A percentile compares a stretch with the other conserved stretches of the same genome.
phyloP scores from a whole-genome alignment of 1,140 invertebrate genomes.

The Nymphalis io region DNA sequence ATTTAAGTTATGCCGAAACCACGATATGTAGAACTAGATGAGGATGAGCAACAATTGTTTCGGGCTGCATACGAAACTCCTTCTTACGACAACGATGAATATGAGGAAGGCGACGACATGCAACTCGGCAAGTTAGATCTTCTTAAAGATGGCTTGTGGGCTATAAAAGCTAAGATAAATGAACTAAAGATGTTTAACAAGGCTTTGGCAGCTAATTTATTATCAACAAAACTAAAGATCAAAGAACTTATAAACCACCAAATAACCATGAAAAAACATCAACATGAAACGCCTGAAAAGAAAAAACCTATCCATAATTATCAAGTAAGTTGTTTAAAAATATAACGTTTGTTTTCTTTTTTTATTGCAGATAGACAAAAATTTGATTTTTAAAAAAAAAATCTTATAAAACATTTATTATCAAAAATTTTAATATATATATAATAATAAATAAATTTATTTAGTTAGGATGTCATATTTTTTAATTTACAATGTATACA shows the following conservation, averaged over 20 bases:
- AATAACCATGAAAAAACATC: slow-evolving; percentile 49
- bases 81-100: slow-evolving; percentile 57
- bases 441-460: no score
- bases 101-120: slow-evolving; percentile 51
- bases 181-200: slow-evolving; percentile 69
- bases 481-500: no score
- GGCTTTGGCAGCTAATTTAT: slow-evolving; percentile 62
- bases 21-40: slow-evolving; percentile 58
- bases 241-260: slow-evolving; percentile 61
- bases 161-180: slow-evolving; percentile 64
- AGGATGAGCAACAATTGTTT: slow-evolving; percentile 64
- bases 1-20: slow-evolving; percentile 51
- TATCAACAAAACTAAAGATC: slow-evolving; percentile 63
- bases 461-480: no score
- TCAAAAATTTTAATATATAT: no score
- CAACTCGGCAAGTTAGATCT: slow-evolving; percentile 59
- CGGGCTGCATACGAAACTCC: slow-evolving; percentile 65
- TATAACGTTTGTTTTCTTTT: no score
- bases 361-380: no score
- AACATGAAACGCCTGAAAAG: slow-evolving; percentile 50
- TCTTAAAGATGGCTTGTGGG: slow-evolving; percentile 66
- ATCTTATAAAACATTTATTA: no score
- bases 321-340: slow-evolving; percentile 44
- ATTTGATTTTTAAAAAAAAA: no score
- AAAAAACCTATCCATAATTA: slow-evolving; percentile 57